These are phyloP conservation scores for Cetoscarus ocellatus DNA, from an alignment of 2,797 vertebrate genomes.

Conservation along the genomic window DNA sequence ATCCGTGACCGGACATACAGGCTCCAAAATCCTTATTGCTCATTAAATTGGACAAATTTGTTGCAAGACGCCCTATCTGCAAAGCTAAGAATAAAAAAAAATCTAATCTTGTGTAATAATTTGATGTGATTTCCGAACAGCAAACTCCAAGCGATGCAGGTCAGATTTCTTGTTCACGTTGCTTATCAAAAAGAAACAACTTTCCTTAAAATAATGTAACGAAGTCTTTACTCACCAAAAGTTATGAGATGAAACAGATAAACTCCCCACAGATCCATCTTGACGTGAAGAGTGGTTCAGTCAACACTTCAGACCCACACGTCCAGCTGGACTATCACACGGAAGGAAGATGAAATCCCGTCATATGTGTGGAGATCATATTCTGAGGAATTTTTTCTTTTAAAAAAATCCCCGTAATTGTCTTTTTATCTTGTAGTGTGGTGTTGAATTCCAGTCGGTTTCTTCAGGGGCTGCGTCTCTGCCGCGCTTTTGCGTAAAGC, in stretches of 20 bases:
- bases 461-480: conserved; percentile 13
- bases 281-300: conserved; percentile 33
- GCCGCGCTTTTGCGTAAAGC: conserved; percentile 50
- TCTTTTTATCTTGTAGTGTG: conserved; percentile 1
- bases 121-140: no score
- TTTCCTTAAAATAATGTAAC: background rate
- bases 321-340: conserved; percentile 52
- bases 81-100: no score
- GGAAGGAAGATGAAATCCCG: conserved; percentile 44
- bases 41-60: no score
- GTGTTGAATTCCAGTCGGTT: conserved; percentile 55
- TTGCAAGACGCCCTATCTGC: no score
- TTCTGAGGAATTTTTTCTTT: conserved; percentile 4
- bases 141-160: no score
- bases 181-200: background rate
- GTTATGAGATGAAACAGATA: conserved; percentile 82
- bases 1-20: no score
- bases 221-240: conserved; percentile 79
- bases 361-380: conserved; percentile 46
- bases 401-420: conserved; percentile 8
- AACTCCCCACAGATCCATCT: conserved; percentile 85
- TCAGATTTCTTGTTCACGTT: no score
- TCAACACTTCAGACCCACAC: conserved; percentile 36
- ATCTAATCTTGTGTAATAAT: no score
- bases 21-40: no score